Percentiles rank a stretch among this genome's conserved stretches.
These are phyloP conservation scores for Nothocercus julius DNA, from an alignment of 2,113 vertebrate species.

Conservation along the genomic window DNA sequence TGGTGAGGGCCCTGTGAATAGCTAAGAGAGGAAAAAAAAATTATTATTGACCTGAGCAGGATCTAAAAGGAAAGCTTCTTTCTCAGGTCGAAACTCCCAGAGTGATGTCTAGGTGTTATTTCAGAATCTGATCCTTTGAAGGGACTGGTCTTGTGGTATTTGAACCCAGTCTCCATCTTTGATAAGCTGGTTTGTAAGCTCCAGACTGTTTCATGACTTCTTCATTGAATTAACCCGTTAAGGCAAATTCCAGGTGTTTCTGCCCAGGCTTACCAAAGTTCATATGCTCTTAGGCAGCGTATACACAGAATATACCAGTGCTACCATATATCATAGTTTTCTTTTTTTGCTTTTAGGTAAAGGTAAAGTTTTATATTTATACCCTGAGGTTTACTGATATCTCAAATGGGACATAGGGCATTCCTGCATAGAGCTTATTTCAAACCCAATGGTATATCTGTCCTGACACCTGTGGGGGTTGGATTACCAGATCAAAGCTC, in stretches of 20 bases:
- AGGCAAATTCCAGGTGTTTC: neutral
- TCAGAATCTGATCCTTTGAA: neutral
- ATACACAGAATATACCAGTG: neutral
- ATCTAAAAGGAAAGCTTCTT: neutral
- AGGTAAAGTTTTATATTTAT: neutral
- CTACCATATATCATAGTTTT: neutral
- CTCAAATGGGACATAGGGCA: neutral
- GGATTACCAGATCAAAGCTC: slow-evolving; percentile 30
- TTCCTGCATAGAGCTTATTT: neutral
- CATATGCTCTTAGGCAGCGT: neutral
- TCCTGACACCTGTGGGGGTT: slow-evolving; percentile 19
- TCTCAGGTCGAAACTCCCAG: neutral
- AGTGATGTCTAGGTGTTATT: neutral
- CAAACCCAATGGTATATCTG: neutral
- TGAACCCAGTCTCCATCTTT: neutral
- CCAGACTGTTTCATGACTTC: neutral
- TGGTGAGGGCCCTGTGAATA: neutral
- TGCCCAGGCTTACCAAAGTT: neutral
- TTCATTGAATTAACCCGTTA: neutral
- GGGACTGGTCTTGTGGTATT: neutral
- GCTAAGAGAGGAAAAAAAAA: neutral
- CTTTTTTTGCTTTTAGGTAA: neutral
- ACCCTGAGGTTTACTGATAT: neutral
- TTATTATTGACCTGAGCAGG: neutral
- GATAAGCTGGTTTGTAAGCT: neutral